Base-by-base conservation (phyloP, 2,113 vertebrate species). In the Agelaius tricolor region DNA sequence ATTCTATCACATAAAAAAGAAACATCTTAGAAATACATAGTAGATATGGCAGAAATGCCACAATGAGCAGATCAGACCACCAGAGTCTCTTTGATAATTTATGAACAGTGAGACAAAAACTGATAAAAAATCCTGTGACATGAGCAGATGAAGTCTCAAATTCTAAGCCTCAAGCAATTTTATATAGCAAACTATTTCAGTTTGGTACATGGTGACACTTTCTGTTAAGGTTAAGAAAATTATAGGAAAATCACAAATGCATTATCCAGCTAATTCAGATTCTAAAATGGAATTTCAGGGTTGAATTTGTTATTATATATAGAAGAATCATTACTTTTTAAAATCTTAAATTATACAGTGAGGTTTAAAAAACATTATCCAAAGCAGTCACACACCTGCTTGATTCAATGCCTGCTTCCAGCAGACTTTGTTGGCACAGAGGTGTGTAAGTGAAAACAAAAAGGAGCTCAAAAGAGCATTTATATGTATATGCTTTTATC, bases 361-460 rank as follows among this genome's bases (percentile, higher is more conserved):
- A 89, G 16, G 41, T 22, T 83, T 77, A 5, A 6, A 11, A 28
- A 30, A n/a, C 26, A 80, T 49, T 71, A 61, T 61, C 47, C 49
- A 76, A 71, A 89, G 54, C 43, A 93, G 11, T 84, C 54, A 91
- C 67, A 79, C 73, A 95, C 93, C 84, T 97, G 87, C 47, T 94
- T 80, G 63, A 85, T 89, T 89, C 43, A 52, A 62, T 58, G 27
- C 49, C 61, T 84, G 35, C 76, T 95, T 91, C 80, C 83, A 79
- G 35, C 57, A 72, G 62, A 72, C 10, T 63, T 69, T 74, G n/a
- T 68, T 58, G 63, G 44, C 43, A 23, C 49, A 44, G n/a, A 47
- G 41, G 52, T 66, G 49, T 3, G 0, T 41, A 57, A 84, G 31
- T 9, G 2, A 88, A 77, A 84, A 13, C 33, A 81, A 90, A 37